These are phyloP conservation scores for Anomalospiza imberbis DNA, from an alignment of 2,797 vertebrate species.

Conservation along the genomic window DNA sequence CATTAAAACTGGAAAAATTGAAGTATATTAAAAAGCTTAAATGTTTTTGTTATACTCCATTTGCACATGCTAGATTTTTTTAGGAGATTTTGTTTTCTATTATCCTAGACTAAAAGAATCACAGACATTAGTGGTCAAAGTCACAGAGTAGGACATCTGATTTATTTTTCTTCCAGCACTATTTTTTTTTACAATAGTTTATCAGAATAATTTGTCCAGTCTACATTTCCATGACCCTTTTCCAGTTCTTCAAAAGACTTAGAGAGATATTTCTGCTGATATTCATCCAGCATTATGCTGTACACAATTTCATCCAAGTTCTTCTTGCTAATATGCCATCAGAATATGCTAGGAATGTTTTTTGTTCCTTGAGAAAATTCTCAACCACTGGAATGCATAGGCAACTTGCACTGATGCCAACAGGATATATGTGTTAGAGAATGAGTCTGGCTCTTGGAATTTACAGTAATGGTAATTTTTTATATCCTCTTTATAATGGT, in stretches of 20 bases:
- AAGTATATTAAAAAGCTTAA: neutral
- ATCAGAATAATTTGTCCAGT: neutral
- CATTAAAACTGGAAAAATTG: neutral
- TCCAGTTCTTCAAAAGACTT: neutral
- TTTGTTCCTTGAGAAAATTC: neutral
- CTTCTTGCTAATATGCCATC: neutral
- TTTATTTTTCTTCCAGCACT: neutral
- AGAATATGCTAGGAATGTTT: neutral
- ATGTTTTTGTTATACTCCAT: neutral
- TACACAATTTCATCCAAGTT: neutral
- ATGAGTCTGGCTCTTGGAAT: neutral
- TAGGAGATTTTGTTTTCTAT: neutral
- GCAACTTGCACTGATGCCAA: neutral
- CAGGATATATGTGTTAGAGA: accelerated
- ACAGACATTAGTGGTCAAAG: neutral
- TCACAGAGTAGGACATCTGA: neutral
- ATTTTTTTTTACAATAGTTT: neutral
- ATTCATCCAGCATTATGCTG: neutral
- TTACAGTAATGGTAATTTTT: neutral
- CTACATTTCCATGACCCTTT: neutral
- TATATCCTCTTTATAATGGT: neutral
- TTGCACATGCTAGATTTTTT: neutral
- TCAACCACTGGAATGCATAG: neutral
- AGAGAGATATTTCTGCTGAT: neutral
- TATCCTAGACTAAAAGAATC: neutral